Conservation (phyloP, 2,113 vertebrate species). For the Campylomormyrus tamandua region DNA sequence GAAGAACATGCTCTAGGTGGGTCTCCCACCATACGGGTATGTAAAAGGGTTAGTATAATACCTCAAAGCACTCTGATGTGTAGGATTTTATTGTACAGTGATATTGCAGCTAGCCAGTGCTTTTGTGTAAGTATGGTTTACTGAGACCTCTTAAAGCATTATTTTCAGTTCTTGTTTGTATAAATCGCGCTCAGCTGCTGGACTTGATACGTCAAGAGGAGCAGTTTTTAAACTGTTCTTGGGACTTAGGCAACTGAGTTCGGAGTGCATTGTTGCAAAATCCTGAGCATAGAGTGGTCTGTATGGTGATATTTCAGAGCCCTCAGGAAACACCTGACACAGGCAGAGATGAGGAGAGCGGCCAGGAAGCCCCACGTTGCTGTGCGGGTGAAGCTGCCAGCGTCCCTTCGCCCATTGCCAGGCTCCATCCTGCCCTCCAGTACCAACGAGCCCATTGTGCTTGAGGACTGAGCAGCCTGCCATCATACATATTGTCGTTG, state of each 20-base stretch:
- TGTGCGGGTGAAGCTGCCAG: constrained; percentile 71
- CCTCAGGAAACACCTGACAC: constrained; percentile 81
- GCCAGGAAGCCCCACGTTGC: constrained; percentile 79
- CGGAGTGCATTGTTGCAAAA: neutral
- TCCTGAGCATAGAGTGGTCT: neutral
- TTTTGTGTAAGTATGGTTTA: neutral
- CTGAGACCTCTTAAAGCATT: neutral
- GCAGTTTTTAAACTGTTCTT: neutral
- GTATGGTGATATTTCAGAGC: constrained; percentile 54
- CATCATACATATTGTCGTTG: constrained; percentile 34
- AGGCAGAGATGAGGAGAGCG: constrained; percentile 80
- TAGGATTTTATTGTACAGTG: neutral
- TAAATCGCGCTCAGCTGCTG: constrained; percentile 52
- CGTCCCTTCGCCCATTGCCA: constrained; percentile 51
- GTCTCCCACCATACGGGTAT: neutral
- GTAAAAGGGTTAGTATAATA: neutral
- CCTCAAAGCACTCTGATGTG: neutral
- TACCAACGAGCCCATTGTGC: constrained; percentile 87
- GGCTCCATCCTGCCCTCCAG: constrained; percentile 69
- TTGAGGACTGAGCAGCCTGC: constrained; percentile 73
- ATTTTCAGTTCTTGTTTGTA: neutral
- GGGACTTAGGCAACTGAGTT: neutral
- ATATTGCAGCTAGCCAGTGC: neutral
- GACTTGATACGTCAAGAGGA: constrained; percentile 14
- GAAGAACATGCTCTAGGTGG: neutral